phyloP scores from a whole-genome alignment of 92 coral and sea anemone species.

The Epizoanthus scotinus region DNA sequence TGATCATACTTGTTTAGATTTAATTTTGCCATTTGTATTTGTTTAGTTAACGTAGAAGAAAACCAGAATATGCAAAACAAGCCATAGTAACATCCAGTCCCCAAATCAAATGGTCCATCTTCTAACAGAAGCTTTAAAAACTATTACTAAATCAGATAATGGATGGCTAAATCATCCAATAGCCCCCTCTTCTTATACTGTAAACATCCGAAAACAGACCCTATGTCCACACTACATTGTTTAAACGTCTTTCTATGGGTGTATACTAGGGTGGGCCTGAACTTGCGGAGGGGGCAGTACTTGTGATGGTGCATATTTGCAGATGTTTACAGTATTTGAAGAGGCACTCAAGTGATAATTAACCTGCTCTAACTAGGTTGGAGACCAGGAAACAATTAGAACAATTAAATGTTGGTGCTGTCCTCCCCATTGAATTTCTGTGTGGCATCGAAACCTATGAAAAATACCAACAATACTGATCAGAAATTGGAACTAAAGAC shows the following conservation, averaged over 20 bases:
- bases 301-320: background rate
- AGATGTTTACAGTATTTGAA: conserved; percentile 18
- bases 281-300: conserved; percentile 13
- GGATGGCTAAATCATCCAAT: no score
- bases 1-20: no score
- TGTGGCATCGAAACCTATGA: conserved; percentile 16
- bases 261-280: background rate
- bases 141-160: no score
- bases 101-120: no score
- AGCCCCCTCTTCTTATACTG: background rate
- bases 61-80: no score
- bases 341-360: conserved; percentile 11
- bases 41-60: no score
- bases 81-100: no score
- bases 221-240: background rate
- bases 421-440: conserved; percentile 19
- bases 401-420: conserved; percentile 4
- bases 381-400: background rate
- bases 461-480: no score
- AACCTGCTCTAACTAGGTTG: conserved; percentile 17
- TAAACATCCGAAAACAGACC: no score
- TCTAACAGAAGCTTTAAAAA: no score
- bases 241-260: background rate
- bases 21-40: no score
- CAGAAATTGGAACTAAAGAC: no score